Base-by-base conservation (phyloP, 1,140 invertebrate species). In the Ceratina calcarata region DNA sequence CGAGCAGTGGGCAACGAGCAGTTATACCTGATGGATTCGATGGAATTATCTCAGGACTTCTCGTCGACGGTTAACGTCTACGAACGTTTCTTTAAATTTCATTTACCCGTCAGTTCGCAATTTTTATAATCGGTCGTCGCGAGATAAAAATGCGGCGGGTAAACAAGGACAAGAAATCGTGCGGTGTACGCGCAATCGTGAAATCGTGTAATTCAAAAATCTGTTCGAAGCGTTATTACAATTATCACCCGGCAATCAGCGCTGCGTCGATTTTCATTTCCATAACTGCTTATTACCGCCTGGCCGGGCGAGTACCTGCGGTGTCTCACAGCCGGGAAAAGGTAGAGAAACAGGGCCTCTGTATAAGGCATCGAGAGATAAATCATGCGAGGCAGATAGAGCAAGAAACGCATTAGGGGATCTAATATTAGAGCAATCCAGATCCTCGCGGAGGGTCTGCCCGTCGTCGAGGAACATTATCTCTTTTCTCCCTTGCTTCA, bases 401-500 rank as follows among this genome's bases (percentile, higher is more conserved):
- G 77, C 77, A 73, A 72, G 78, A 69, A 60, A 72, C 67, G 78
- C 67, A 70, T 84, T 80, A 80, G 82, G 70, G 8, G 65, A 49
- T 84, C 84, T 85, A 85, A 84, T 85, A 85, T 85, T 85, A 85
- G 84, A 85, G 79, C 51, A 80, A n/a, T 64, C 61, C 82, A 74
- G 78, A 81, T 84, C 78, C 70, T 81, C 70, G 80, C 53, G 60
- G 69, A 81, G 57, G 70, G 82, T 68, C 81, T 27, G 37, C 2
- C 37, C 10, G 37, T 10, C 81, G 57, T 49, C 72, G 66, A 72
- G 78, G 58, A 81, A 81, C 69, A 78, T 84, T 70, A 85, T 81
- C 82, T 85, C 69, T 81, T 55, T 81, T 70, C 84, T 78, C 82
- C 84, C 69, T 81, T 55, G 6, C 12, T 12, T n/a, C 62, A 24